These are phyloP conservation scores for Thripadectes ignobilis DNA, from an alignment of 2,797 vertebrate genomes.

Conservation along the genomic window DNA sequence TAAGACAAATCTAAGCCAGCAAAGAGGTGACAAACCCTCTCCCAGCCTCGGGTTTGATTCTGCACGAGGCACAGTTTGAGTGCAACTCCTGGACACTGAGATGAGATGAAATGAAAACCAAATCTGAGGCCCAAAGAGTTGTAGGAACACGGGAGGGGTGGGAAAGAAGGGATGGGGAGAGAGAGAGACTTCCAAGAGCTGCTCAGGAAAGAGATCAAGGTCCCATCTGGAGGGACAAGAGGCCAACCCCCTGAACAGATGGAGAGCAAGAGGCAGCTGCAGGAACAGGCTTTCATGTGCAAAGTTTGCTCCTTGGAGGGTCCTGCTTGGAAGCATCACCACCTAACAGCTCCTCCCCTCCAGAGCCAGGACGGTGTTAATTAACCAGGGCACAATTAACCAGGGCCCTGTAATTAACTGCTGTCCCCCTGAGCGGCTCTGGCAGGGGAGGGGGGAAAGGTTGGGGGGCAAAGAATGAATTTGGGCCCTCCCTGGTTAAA, in stretches of 20 bases:
- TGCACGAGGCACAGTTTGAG: not conserved
- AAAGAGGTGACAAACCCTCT: not conserved
- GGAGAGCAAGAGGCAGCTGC: slow-evolving; percentile 74
- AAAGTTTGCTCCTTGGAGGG: slow-evolving; percentile 75
- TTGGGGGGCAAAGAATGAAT: not conserved
- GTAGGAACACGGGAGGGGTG: not conserved
- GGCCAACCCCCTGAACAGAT: slow-evolving; percentile 74
- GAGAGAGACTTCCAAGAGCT: not conserved
- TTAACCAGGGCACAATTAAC: slow-evolving; percentile 26
- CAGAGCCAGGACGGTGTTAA: not conserved
- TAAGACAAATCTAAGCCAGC: not conserved
- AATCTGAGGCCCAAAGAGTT: slow-evolving; percentile 3
- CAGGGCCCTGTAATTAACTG: slow-evolving; percentile 15
- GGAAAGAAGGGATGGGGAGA: not conserved
- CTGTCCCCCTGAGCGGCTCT: not conserved
- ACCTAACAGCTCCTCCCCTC: slow-evolving; percentile 33
- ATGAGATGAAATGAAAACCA: not conserved
- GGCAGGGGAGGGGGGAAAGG: not conserved
- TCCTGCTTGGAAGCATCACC: slow-evolving; percentile 61
- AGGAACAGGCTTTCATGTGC: slow-evolving; percentile 76
- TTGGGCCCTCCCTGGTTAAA: not conserved
- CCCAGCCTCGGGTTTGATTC: not conserved
- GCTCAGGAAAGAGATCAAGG: slow-evolving; percentile 60
- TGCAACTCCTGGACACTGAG: not conserved
- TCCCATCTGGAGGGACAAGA: slow-evolving; percentile 73